Evolutionary conservation across 1,140 invertebrate species (phyloP).

Genomic region (Ostrea edulis): DNA sequence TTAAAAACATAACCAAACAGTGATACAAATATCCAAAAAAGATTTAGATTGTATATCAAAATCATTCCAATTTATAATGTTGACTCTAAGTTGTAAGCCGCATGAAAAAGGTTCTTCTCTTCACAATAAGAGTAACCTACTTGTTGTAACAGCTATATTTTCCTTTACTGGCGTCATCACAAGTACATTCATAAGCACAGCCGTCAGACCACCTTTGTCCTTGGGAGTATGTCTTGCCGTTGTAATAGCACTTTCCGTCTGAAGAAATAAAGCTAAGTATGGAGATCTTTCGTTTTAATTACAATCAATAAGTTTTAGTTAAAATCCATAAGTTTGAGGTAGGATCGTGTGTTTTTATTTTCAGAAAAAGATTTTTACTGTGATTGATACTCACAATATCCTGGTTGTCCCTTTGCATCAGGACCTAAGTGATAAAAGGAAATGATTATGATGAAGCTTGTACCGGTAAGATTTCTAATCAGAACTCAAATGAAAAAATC

Average conservation of each 20-base stretch:
- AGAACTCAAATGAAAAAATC: not conserved
- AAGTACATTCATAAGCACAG: conserved; percentile 71
- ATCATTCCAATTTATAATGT: no score
- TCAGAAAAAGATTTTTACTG: not conserved
- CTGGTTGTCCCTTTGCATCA: conserved; percentile 46
- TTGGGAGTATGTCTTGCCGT: conserved; percentile 67
- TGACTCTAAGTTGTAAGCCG: no score
- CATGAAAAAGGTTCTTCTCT: not conserved
- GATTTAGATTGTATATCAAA: no score
- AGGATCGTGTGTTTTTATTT: not conserved
- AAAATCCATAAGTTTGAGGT: not conserved
- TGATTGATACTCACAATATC: conserved; percentile 51
- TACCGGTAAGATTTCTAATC: not conserved
- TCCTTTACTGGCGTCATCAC: conserved; percentile 64
- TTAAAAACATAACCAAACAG: no score
- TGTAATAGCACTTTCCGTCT: conserved; percentile 72
- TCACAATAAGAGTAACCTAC: conserved; percentile 53
- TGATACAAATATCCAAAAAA: no score
- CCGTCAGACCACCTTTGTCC: conserved; percentile 71
- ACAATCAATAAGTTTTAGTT: not conserved
- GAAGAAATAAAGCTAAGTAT: not conserved
- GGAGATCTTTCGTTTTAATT: not conserved
- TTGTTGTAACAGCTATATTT: conserved; percentile 70
- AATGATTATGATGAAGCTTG: not conserved
- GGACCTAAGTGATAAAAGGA: conserved; percentile 7